Base-by-base conservation (phyloP, 1,140 invertebrate species). In the Parapsyche elsis region DNA sequence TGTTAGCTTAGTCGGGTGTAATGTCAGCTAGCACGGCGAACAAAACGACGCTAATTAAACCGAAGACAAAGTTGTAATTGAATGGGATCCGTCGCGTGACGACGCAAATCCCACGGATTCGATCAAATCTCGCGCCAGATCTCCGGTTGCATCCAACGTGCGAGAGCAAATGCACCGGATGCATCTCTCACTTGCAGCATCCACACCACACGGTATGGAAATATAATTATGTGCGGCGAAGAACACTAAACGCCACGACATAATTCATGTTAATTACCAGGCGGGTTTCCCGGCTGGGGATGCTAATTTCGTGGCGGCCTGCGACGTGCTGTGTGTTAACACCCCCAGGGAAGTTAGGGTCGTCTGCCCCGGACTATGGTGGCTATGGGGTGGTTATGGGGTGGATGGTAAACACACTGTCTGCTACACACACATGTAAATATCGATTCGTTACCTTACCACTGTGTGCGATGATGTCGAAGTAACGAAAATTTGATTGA, bases 231-330 rank as follows among this genome's bases (percentile, higher is more conserved):
- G 75, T 76, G 46, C 59, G 26, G 57, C 26, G 38, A 77, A 71
- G 24, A 46, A 67, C 71, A 44, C 70, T 75, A 78, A 78, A 77
- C 76, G 76, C 23, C 73, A 14, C 23, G 30, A 19, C 53, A 67
- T 81, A 81, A 81, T 81, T 81, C 76, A 81, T 81, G 80, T 64
- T 81, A 81, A 81, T 81, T 81, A 75, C 70, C 64, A 26, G 10
- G 24, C 16, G 49, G 16, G 10, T 2, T 10, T 16, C 38, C 74
- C 19, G 49, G 44, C 24, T 61, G 79, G 26, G 26, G 74, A 75
- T 80, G 73, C 73, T 80, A 75, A 80, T 76, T 80, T 59, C 23
- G 73, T 57, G 73, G 73, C 49, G 16, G 71, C 12, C 45, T 21
- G 16, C 23, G 74, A 76, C n/a, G 24, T 16, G 53, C 61, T 45